Evolutionary conservation across 92 coral and sea anemone species (phyloP), one percentile per base, ranked within the genome.

Genomic region (Porites evermanni): DNA sequence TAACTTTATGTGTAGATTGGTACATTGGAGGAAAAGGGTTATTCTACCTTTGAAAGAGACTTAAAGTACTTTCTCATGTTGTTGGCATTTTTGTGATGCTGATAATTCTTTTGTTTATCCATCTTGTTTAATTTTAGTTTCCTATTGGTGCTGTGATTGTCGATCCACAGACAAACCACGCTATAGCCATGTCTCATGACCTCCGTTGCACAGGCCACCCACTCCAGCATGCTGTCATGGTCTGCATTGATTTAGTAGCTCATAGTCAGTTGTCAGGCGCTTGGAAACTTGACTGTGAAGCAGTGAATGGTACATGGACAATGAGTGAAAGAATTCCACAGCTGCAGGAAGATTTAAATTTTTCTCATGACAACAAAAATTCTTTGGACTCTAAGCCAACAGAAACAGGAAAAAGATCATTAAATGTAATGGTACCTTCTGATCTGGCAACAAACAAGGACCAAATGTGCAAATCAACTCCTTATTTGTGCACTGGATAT

Each of bases 401-500:
- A 74, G 73, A 44, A 10, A 18, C 58, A 81, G 17, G 20, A 65
- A 52, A 6, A 32, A 66, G 53, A 50, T 65, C 73, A 50, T 6
- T 23, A 47, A 63, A 16, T 54, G 50, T 13, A 44, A 20, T 18
- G 20, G 53, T 74, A 53, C n/a, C 52, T 3, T 51, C 19, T 50
- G 50, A 73, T 11, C 24, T 21, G 53, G 3, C 53, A 44, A 73
- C 8, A 6, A 13, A 12, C 8, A 20, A 60, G n/a, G 63, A 20
- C 18, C 77, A 88, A 23, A 82, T 51, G 70, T 24, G 66, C 24
- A 82, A 85, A 51, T 65, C 76, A 64, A 79, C 60, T 61, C 92
- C 98, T 32, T 97, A 97, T 74, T 75, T 97, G 53, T 95, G 99
- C 83, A 97, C 98, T 73, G 99, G 99, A 88, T 97, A 95, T 88